Base-by-base conservation (phyloP, 2,888 invertebrate species). In the Tenthredo amoena region DNA sequence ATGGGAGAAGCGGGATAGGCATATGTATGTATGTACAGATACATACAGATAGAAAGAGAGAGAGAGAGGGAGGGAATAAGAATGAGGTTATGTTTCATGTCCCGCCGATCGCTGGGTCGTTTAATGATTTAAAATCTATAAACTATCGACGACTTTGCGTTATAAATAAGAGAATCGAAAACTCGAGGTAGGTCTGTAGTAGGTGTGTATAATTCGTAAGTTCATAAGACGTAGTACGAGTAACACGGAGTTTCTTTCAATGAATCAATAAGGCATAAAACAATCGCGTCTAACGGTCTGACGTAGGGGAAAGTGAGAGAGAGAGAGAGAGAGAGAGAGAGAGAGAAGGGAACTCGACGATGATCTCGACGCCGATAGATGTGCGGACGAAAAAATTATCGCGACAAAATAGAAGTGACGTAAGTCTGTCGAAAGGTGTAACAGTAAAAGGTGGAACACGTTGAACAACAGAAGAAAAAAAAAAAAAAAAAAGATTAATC, bases 331-430 rank as follows among this genome's bases (percentile, higher is more conserved):
- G n/a, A n/a, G n/a, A n/a, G n/a, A n/a, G n/a, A n/a, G n/a, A n/a
- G n/a, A 79, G 18, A n/a, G 4, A 55, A 4, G 37, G 6, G 12
- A 15, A 9, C 18, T 26, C 26, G 34, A 34, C 34, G 2, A 34
- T 34, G 34, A 34, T 34, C 34, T 34, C 34, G 1, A 21, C n/a
- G 2, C 7, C 43, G 21, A 26, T 34, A 34, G 34, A 34, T 9
- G 40, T 47, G 47, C 21, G 74, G 12, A 31, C 1, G 12, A 47
- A 0, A 7, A 40, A 7, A 40, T 7, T 40, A 6, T 40, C 31
- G 58, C 21, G 55, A 79, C 34, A 79, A 58, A 79, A 79, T 79
- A 79, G 58, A 79, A 79, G 79, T 79, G 79, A 79, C 79, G 79
- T 79, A 79, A 79, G 79, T 58, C 34, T 18, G 18, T 40, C 6